phyloP scores from a whole-genome alignment of 2,888 invertebrate species.

The Atherix ibis region DNA sequence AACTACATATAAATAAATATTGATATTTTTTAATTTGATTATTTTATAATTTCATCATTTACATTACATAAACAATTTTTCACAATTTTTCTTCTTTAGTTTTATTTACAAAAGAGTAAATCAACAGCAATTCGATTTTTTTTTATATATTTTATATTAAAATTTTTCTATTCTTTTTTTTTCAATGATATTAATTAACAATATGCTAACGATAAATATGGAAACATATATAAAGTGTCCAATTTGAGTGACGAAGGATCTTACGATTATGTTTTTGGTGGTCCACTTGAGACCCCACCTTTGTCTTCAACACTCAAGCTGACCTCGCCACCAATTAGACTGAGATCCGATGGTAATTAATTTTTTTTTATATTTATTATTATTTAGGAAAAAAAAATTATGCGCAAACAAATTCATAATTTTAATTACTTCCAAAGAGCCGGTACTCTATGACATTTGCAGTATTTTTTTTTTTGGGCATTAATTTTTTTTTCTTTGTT shows the following conservation, averaged over 20 bases:
- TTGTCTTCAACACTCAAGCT: slow-evolving; percentile 33
- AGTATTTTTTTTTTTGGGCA: too few relatives aligned
- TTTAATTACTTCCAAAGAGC: too few relatives aligned
- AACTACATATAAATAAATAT: neutral
- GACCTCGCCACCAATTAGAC: slow-evolving; percentile 34
- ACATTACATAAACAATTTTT: too few relatives aligned
- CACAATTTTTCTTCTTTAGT: too few relatives aligned
- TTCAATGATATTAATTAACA: neutral
- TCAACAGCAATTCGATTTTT: neutral
- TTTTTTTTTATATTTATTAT: slow-evolving; percentile 4
- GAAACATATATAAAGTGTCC: slow-evolving; percentile 25
- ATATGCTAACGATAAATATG: neutral
- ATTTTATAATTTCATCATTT: neutral
- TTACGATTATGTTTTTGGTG: slow-evolving; percentile 37
- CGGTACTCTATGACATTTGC: too few relatives aligned
- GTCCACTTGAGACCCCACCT: slow-evolving; percentile 34
- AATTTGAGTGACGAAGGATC: slow-evolving; percentile 34
- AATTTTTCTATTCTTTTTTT: neutral
- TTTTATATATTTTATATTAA: neutral
- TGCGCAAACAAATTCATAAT: too few relatives aligned
- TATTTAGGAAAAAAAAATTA: too few relatives aligned
- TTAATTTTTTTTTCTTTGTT: too few relatives aligned
- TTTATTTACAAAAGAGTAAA: too few relatives aligned
- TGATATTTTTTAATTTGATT: neutral
- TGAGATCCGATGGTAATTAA: slow-evolving; percentile 32